A percentile compares a stretch with the other conserved stretches of the same genome.
These are phyloP conservation scores for Sarcophilus harrisii DNA, from an alignment of 2,797 vertebrate species.

Conservation along the genomic window DNA sequence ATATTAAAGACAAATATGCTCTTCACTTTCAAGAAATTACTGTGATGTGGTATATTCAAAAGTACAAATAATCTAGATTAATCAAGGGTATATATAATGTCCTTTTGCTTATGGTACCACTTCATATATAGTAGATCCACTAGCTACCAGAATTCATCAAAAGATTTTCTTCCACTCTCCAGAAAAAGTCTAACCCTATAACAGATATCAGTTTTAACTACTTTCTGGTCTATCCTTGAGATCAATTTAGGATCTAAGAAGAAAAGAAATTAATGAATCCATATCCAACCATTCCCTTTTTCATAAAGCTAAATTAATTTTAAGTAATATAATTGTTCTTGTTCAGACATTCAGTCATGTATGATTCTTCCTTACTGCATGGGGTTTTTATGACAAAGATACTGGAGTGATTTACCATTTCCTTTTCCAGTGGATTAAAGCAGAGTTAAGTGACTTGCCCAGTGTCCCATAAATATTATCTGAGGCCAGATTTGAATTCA, in stretches of 20 bases:
- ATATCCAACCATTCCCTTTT: not conserved
- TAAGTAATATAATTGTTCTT: not conserved
- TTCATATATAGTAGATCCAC: not conserved
- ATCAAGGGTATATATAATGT: not conserved
- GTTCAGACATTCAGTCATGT: not conserved
- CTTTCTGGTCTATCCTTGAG: not conserved
- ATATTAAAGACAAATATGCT: not conserved
- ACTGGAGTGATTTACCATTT: not conserved
- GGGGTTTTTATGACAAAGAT: not conserved
- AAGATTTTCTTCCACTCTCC: not conserved
- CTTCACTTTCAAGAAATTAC: not conserved
- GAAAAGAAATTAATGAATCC: not conserved
- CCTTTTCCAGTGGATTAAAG: not conserved
- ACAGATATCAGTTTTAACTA: not conserved
- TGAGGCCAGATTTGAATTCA: not conserved
- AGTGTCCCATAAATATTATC: not conserved
- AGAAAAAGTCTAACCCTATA: not conserved
- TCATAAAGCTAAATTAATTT: not conserved
- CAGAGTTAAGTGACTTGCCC: not conserved
- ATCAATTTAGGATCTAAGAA: conserved; percentile 11
- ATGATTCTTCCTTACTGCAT: not conserved
- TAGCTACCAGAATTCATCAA: not conserved
- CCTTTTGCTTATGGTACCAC: too few species aligned
- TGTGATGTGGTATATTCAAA: not conserved
- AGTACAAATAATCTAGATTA: not conserved